Percentiles rank a stretch among this genome's conserved stretches.
Conservation (phyloP, 2,797 vertebrate species). For the Amblyopsis hoosieri region DNA sequence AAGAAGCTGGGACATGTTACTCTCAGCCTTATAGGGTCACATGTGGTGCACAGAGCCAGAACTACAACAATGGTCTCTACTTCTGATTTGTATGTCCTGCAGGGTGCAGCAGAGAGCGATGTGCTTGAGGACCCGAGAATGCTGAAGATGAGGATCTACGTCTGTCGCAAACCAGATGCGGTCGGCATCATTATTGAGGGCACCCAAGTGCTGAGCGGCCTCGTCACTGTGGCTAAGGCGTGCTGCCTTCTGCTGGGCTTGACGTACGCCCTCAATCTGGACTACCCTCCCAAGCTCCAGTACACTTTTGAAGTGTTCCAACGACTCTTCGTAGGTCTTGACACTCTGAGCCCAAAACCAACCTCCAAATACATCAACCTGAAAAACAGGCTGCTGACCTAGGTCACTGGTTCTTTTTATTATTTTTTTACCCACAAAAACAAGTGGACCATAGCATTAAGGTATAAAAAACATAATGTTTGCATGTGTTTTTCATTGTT, state of each 20-base stretch:
- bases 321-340: background rate
- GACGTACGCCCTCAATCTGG: background rate
- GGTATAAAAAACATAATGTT: no score
- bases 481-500: no score
- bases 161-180: background rate
- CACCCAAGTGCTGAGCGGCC: background rate
- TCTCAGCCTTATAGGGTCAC: no score
- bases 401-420: no score
- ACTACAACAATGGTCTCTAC: background rate
- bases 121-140: conserved; percentile 1
- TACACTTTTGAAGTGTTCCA: conserved; percentile 1
- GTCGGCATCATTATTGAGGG: background rate
- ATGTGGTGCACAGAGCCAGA: background rate
- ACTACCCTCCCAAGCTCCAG: background rate
- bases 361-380: background rate
- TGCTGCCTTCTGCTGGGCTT: background rate
- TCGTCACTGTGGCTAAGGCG: background rate
- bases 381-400: background rate
- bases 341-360: background rate
- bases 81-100: background rate
- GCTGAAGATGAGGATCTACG: background rate
- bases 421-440: no score
- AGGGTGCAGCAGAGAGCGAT: background rate
- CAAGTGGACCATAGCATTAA: no score
- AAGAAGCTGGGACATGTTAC: no score